phyloP scores from a whole-genome alignment of 1,140 invertebrate genomes.

The Apis dorsata region DNA sequence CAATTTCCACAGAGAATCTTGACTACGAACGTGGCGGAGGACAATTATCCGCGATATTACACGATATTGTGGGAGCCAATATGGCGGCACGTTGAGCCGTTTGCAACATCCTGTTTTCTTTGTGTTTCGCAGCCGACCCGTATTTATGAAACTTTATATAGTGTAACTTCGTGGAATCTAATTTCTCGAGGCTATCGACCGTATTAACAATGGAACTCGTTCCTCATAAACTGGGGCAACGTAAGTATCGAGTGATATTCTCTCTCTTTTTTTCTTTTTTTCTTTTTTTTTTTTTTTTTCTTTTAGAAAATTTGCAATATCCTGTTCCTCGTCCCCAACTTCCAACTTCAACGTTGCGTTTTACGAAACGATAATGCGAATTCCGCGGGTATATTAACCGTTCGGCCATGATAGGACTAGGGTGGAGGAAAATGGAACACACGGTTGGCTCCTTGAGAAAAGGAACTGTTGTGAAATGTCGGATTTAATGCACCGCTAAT shows the following conservation, averaged over 20 bases:
- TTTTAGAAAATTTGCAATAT: slow-evolving; percentile 30
- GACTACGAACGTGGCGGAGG: background rate
- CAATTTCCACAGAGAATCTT: slow-evolving; percentile 25
- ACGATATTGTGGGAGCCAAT: slow-evolving; percentile 21
- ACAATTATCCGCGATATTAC: slow-evolving; percentile 40
- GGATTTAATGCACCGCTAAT: background rate
- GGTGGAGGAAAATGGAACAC: background rate
- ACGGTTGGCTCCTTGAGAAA: background rate
- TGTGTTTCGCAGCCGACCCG: background rate
- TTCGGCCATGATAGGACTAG: background rate
- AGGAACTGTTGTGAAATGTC: slow-evolving; percentile 13
- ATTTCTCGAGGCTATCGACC: slow-evolving; percentile 9
- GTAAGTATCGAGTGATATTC: background rate
- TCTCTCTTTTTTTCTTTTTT: too few species aligned
- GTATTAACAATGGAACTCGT: background rate
- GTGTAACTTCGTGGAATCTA: background rate
- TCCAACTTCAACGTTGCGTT: background rate
- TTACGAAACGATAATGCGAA: background rate
- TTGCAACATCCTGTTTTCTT: slow-evolving; percentile 34
- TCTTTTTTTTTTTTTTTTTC: background rate
- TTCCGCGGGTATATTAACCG: background rate
- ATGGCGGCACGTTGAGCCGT: background rate
- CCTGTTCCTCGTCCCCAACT: background rate
- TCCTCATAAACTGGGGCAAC: slow-evolving; percentile 17
- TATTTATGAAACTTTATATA: background rate